These are phyloP conservation scores for Drosophila colorata DNA, from an alignment of 2,888 invertebrate species.

Conservation along the genomic window DNA sequence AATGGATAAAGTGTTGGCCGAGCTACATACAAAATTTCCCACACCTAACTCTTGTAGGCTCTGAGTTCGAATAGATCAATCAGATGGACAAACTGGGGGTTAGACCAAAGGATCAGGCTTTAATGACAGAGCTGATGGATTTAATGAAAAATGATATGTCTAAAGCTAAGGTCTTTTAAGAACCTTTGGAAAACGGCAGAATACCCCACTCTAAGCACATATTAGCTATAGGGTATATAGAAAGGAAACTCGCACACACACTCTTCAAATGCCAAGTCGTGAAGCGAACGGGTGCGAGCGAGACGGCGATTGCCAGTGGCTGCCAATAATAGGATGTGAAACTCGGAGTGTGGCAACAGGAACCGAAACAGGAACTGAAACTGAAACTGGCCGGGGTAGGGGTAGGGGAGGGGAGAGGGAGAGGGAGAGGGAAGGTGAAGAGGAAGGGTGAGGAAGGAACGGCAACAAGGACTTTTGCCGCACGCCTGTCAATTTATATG, in stretches of 20 bases:
- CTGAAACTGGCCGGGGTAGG: constrained; percentile 3
- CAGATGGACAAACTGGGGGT: no score
- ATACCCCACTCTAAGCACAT: neutral
- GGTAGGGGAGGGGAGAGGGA: no score
- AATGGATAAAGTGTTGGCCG: neutral
- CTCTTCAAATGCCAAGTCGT: neutral
- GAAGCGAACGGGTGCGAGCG: constrained; percentile 8
- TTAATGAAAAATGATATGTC: no score
- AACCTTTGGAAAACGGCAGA: no score
- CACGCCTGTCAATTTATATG: constrained; percentile 77
- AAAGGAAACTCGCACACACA: constrained; percentile 3
- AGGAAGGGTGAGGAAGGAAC: constrained; percentile 15
- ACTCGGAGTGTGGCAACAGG: constrained; percentile 22
- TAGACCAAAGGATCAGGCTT: no score
- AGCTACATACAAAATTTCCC: neutral
- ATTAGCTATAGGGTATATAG: neutral
- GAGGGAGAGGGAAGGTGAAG: no score
- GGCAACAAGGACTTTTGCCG: constrained; percentile 50
- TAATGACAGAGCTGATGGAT: no score
- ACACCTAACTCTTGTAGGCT: no score
- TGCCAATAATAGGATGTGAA: constrained; percentile 40
- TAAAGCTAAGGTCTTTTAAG: no score
- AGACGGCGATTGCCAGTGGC: constrained; percentile 17
- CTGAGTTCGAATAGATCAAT: no score
- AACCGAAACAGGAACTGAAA: constrained; percentile 35